phyloP scores from a whole-genome alignment of 2,113 vertebrate genomes.

The Piprites chloris region DNA sequence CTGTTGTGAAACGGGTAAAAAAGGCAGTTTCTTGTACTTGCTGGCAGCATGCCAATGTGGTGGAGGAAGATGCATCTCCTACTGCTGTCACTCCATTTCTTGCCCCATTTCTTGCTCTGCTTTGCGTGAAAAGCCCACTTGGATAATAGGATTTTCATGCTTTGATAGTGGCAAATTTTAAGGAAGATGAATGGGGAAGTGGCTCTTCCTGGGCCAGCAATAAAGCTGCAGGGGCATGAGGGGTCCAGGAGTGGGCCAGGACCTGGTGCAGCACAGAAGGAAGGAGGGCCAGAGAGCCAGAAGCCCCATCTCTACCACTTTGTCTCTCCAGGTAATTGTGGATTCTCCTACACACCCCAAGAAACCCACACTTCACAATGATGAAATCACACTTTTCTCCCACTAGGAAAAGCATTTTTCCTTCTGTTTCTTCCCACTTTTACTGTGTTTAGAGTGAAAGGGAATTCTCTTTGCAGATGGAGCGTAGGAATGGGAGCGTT shows the following conservation, averaged over 20 bases:
- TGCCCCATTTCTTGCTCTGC: not conserved
- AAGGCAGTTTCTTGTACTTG: slow-evolving; percentile 25
- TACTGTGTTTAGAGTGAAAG: not conserved
- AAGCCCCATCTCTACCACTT: not conserved
- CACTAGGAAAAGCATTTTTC: slow-evolving; percentile 19
- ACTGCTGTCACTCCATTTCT: slow-evolving; percentile 4
- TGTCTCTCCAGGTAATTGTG: not conserved
- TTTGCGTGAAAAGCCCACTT: not conserved
- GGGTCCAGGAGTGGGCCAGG: not conserved
- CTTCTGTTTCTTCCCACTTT: not conserved
- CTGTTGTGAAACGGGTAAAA: slow-evolving; percentile 15
- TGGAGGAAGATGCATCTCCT: slow-evolving; percentile 27
- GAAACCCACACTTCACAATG: not conserved
- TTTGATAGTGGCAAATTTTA: not conserved
- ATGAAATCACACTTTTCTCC: slow-evolving; percentile 48
- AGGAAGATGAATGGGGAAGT: not conserved
- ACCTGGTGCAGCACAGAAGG: not conserved
- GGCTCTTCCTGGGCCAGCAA: not conserved
- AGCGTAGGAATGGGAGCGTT: not conserved
- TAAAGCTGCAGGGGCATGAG: not conserved
- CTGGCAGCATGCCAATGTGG: not conserved
- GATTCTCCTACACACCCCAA: not conserved
- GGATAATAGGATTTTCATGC: not conserved
- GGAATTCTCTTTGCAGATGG: slow-evolving; percentile 47
- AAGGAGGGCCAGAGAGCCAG: not conserved